phyloP scores from a whole-genome alignment of 2,797 vertebrate species.

The Craterocephalus amniculus region DNA sequence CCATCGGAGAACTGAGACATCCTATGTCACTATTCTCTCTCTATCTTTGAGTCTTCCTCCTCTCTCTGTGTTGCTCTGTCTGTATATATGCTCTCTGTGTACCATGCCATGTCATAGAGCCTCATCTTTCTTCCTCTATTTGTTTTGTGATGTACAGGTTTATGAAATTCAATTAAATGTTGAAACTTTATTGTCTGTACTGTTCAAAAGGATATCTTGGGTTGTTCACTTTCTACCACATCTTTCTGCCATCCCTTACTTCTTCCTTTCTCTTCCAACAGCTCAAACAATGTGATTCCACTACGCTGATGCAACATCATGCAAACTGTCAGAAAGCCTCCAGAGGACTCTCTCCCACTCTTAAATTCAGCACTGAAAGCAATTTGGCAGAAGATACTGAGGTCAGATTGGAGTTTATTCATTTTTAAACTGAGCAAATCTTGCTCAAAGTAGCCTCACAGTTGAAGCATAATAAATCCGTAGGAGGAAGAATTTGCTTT shows the following conservation, averaged over 20 bases:
- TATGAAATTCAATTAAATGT: slow-evolving; percentile 32
- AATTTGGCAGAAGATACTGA: slow-evolving; percentile 55
- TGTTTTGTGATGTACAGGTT: slow-evolving; percentile 23
- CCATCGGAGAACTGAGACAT: slow-evolving; percentile 67
- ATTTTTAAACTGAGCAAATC: slow-evolving; percentile 27
- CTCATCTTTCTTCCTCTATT: slow-evolving; percentile 7
- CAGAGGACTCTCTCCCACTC: slow-evolving; percentile 55
- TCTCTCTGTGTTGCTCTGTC: slow-evolving; percentile 29
- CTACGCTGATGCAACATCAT: slow-evolving; percentile 73
- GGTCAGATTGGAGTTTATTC: slow-evolving; percentile 48
- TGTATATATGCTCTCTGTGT: slow-evolving; percentile 25
- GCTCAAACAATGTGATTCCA: slow-evolving; percentile 62
- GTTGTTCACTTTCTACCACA: slow-evolving; percentile 1
- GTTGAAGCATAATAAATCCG: slow-evolving; percentile 6
- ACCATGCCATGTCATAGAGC: slow-evolving; percentile 22
- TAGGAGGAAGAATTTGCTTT: not conserved
- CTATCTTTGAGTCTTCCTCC: slow-evolving; percentile 40
- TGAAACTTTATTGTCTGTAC: slow-evolving; percentile 38
- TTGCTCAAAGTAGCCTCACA: slow-evolving; percentile 22
- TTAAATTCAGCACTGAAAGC: slow-evolving; percentile 48
- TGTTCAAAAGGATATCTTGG: slow-evolving; percentile 25
- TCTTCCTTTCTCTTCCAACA: slow-evolving; percentile 45
- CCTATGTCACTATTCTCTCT: slow-evolving; percentile 71
- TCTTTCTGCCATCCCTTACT: slow-evolving; percentile 23
- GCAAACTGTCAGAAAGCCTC: slow-evolving; percentile 72